These are phyloP conservation scores for Enteromius thamalakanensis DNA, from an alignment of 2,797 vertebrate species.

Conservation along the genomic window DNA sequence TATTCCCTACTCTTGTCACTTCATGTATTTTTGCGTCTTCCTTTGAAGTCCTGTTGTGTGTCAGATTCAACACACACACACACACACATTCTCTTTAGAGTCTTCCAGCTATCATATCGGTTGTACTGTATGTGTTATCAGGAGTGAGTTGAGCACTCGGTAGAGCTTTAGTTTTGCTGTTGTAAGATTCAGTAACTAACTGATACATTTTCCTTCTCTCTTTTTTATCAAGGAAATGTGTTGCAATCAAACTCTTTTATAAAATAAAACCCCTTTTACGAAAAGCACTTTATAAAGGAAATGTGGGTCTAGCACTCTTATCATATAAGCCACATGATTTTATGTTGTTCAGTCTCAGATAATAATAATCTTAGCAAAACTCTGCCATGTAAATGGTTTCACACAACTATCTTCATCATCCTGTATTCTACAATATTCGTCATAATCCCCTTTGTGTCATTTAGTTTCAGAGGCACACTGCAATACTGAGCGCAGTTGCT, in stretches of 20 bases:
- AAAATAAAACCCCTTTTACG: not conserved
- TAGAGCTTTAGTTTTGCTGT: not conserved
- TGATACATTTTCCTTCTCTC: not conserved
- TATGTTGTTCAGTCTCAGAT: not conserved
- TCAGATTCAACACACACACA: not conserved
- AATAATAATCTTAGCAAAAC: not conserved
- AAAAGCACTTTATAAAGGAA: not conserved
- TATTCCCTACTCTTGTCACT: constrained; percentile 7
- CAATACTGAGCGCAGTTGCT: not conserved
- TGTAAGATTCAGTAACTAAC: not conserved
- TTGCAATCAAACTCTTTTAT: not conserved
- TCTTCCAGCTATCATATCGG: not conserved
- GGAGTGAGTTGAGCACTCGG: not conserved
- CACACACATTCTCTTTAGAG: not conserved
- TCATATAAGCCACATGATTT: not conserved
- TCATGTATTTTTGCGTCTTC: not conserved
- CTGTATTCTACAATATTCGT: not conserved
- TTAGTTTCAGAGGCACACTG: constrained; percentile 12
- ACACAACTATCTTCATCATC: not conserved
- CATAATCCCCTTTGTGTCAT: not conserved
- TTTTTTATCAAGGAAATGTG: not conserved
- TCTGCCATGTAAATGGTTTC: not conserved
- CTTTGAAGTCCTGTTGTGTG: not conserved
- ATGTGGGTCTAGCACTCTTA: not conserved
- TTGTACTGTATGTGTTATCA: not conserved